Evolutionary conservation across 2,113 vertebrate genomes (phyloP).

Genomic region (Clinocottus analis): DNA sequence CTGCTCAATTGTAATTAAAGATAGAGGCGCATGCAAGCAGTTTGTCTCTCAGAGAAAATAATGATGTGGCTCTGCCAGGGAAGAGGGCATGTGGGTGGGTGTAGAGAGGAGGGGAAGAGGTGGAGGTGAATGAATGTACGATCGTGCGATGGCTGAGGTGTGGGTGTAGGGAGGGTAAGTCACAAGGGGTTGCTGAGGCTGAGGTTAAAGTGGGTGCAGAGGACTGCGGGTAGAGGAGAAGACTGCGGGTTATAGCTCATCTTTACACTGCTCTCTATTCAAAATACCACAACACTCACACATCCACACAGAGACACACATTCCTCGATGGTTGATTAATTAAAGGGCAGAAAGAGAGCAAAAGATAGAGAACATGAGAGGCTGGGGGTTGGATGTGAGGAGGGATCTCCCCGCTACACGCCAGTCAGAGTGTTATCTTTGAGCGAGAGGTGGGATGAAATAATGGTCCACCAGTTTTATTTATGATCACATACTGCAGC

Average conservation of each 20-base stretch:
- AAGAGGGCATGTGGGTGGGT: slow-evolving; percentile 57
- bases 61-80: slow-evolving; percentile 64
- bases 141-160: slow-evolving; percentile 35
- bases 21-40: slow-evolving; percentile 55
- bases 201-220: slow-evolving; percentile 44
- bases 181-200: slow-evolving; percentile 32
- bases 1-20: slow-evolving; percentile 79
- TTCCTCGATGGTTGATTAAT: slow-evolving; percentile 66
- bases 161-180: slow-evolving; percentile 24
- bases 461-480: slow-evolving; percentile 3
- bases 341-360: slow-evolving; percentile 42
- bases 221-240: slow-evolving; percentile 47
- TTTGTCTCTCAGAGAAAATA: slow-evolving; percentile 72
- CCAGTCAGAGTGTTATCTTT: slow-evolving; percentile 5
- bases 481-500: neutral
- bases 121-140: neutral
- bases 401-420: slow-evolving; percentile 13
- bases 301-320: neutral
- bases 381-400: slow-evolving; percentile 1
- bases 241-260: slow-evolving; percentile 55
- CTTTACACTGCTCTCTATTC: slow-evolving; percentile 33
- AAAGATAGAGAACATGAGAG: slow-evolving; percentile 20
- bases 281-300: slow-evolving; percentile 12
- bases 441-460: slow-evolving; percentile 24
- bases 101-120: neutral